phyloP scores from a whole-genome alignment of 2,888 invertebrate species.

The Anagyrus pseudococci region DNA sequence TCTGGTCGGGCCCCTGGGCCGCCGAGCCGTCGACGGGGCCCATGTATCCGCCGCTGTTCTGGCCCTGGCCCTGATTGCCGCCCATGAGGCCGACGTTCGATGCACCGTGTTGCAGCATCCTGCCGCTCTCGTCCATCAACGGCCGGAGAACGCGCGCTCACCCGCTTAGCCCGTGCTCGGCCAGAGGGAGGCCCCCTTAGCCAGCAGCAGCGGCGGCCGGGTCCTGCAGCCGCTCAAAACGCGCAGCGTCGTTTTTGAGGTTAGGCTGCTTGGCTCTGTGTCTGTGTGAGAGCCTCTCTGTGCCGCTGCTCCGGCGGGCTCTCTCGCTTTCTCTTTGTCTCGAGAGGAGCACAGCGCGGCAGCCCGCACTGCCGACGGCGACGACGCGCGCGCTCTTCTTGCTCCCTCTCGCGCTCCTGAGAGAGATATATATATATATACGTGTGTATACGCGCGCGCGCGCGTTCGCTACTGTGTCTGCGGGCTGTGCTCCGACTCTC shows the following conservation, averaged over 20 bases:
- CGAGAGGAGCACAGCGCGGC: not conserved
- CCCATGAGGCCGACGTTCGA: slow-evolving; percentile 60
- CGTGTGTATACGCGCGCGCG: not conserved
- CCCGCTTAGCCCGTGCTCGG: no score
- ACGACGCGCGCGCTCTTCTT: slow-evolving; percentile 3
- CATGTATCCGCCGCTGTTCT: slow-evolving; percentile 58
- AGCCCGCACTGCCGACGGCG: slow-evolving; percentile 5
- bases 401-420: no score
- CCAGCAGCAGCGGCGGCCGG: no score
- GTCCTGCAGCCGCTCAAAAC: no score
- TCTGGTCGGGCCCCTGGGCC: slow-evolving; percentile 71
- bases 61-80: slow-evolving; percentile 58
- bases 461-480: no score
- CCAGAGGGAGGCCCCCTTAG: no score
- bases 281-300: no score
- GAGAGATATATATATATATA: not conserved
- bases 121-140: slow-evolving; percentile 59
- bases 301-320: no score
- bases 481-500: no score
- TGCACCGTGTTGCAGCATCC: slow-evolving; percentile 61
- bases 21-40: slow-evolving; percentile 74
- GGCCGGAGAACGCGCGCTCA: slow-evolving; percentile 34
- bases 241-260: no score
- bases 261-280: no score
- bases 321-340: no score